These are phyloP conservation scores for Cantharis flavilabris DNA, from an alignment of 2,888 invertebrate genomes.

Conservation along the genomic window DNA sequence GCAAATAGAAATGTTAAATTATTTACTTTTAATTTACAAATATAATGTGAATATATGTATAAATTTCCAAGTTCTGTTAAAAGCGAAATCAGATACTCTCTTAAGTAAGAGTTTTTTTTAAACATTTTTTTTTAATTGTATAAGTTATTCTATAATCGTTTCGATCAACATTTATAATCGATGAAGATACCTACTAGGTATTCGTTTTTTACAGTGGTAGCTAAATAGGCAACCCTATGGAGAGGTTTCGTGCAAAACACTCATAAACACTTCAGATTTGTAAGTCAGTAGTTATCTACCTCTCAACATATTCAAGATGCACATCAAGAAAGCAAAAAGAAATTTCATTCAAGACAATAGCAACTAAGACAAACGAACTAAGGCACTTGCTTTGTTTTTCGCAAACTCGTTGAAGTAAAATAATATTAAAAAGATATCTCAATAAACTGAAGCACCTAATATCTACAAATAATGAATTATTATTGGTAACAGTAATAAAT, in stretches of 20 bases:
- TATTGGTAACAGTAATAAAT: background rate
- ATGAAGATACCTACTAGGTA: slow-evolving; percentile 7
- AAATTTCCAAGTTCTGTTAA: background rate
- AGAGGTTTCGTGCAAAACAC: slow-evolving; percentile 31
- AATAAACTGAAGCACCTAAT: no score
- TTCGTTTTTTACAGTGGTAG: slow-evolving; percentile 24
- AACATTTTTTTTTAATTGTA: background rate
- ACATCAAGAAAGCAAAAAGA: slow-evolving; percentile 1
- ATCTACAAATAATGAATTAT: no score
- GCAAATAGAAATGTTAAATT: background rate
- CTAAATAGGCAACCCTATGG: slow-evolving; percentile 25
- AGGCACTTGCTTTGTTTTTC: background rate
- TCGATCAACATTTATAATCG: background rate
- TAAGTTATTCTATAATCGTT: background rate
- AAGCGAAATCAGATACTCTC: background rate
- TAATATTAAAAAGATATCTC: no score
- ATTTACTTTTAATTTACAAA: background rate
- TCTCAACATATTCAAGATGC: slow-evolving; percentile 18
- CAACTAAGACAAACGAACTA: background rate
- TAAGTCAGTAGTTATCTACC: slow-evolving; percentile 33
- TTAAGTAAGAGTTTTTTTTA: background rate
- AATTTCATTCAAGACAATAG: background rate
- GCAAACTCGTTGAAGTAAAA: background rate
- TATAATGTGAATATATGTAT: background rate
- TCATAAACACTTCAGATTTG: slow-evolving; percentile 35